Conservation (phyloP, 2,797 vertebrate genomes). For the Xyrichtys novacula region DNA sequence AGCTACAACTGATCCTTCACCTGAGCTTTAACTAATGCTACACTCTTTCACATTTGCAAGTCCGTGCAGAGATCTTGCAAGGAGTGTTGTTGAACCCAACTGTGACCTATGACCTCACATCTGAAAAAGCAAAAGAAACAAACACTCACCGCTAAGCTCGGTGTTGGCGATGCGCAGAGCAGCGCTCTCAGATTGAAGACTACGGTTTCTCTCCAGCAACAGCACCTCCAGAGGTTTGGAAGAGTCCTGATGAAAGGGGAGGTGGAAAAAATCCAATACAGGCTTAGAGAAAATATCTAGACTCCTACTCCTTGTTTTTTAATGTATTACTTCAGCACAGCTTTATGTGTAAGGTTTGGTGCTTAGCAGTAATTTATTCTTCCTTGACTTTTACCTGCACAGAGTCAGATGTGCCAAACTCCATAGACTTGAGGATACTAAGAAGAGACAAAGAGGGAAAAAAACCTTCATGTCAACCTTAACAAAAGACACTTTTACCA, state of each 20-base stretch:
- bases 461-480: not conserved
- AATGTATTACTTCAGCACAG: not conserved
- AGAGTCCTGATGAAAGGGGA: constrained; percentile 85
- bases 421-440: constrained; percentile 98
- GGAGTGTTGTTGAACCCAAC: not conserved
- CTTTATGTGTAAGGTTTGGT: not conserved
- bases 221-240: constrained; percentile 96
- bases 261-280: not conserved
- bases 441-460: constrained; percentile 9
- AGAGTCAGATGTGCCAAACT: constrained; percentile 92
- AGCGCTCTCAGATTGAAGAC: constrained; percentile 95
- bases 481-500: not conserved
- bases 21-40: constrained; percentile 9
- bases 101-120: constrained; percentile 5
- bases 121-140: constrained; percentile 40
- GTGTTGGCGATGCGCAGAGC: constrained; percentile 95
- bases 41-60: constrained; percentile 11
- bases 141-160: constrained; percentile 95
- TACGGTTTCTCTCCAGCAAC: constrained; percentile 96
- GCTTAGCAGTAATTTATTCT: not conserved
- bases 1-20: constrained; percentile 34
- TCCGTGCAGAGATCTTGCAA: constrained; percentile 11
- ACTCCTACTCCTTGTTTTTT: not conserved
- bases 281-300: not conserved
- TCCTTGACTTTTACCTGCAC: constrained; percentile 87